Evolutionary conservation across 64 coral and sea anemone species (phyloP), one percentile per base, ranked within the genome.

Genomic region (Pachyseris speciosa): DNA sequence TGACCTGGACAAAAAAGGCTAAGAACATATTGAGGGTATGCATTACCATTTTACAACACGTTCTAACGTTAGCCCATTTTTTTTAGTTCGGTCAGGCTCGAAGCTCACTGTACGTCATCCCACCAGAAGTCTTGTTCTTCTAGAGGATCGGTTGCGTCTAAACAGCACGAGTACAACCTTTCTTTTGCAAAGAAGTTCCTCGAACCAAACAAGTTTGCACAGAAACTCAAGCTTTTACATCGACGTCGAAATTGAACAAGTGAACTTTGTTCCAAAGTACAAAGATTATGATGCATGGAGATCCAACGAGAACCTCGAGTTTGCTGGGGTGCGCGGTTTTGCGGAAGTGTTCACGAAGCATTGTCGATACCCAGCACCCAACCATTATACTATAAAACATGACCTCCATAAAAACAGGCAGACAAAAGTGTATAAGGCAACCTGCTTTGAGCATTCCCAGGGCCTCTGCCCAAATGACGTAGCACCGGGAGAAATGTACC

Each of bases 281-380:
- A 87, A 45, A 20, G 94, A 95, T 84, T 87, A 87, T 26, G 84
- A 91, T 52, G 94, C 80, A n/a, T 51, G 20, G 30, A 9, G 25
- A 5, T 88, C 86, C 22, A 87, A 84, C 22, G 87, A 95, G 9
- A 95, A 95, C 16, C 60, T 68, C 32, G 43, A 70, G 59, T 89
- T 91, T 70, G 36, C 44, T 24, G 11, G 16, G 4, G 86, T 87
- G 22, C 34, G 32, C 38, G 94, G 94, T 2, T 90, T 95, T 48
- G 26, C 50, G 24, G 80, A 78, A 41, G 78, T 95, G 28, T 78
- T 55, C 3, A 74, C 24, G 3, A 64, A 57, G 0, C 71, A 48
- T 53, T 95, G 94, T 49, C 81, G 94, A 12, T 91, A 71, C 36
- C 94, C 88, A 57, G 94, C 88, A n/a, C 64, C 81, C 15, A 78